Conservation (phyloP, 2,797 vertebrate species). For the Acipenser transmontanus region DNA sequence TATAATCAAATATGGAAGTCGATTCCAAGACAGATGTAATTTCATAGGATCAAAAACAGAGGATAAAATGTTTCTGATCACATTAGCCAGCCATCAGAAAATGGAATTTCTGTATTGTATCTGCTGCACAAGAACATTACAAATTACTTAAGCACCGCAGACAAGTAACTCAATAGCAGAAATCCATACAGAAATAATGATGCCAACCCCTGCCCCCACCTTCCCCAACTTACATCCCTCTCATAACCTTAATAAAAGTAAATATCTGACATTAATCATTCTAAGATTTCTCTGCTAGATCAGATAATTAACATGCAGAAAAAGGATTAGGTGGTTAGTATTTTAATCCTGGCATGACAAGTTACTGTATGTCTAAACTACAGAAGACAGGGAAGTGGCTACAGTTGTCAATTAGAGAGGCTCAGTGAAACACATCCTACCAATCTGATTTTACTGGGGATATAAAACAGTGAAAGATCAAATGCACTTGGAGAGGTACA, state of each 20-base stretch:
- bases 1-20: conserved; percentile 60
- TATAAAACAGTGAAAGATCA: conserved; percentile 18
- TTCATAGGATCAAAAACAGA: conserved; percentile 63
- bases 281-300: conserved; percentile 49
- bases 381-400: conserved; percentile 25
- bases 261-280: conserved; percentile 58
- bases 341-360: conserved; percentile 31
- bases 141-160: conserved; percentile 73
- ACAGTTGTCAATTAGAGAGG: conserved; percentile 22
- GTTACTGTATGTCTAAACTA: conserved; percentile 20
- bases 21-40: conserved; percentile 62
- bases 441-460: background rate
- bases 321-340: conserved; percentile 30
- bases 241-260: conserved; percentile 39
- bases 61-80: conserved; percentile 75
- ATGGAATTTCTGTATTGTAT: conserved; percentile 81
- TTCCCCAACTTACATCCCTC: conserved; percentile 26
- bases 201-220: conserved; percentile 48
- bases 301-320: conserved; percentile 54
- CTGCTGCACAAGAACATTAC: conserved; percentile 76
- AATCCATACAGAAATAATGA: conserved; percentile 77
- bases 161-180: conserved; percentile 71
- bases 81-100: conserved; percentile 73
- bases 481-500: conserved; percentile 31
- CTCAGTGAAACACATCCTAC: too few species aligned